Evolutionary conservation across 1,140 invertebrate genomes (phyloP).

Genomic region (Drosophila nikananu): DNA sequence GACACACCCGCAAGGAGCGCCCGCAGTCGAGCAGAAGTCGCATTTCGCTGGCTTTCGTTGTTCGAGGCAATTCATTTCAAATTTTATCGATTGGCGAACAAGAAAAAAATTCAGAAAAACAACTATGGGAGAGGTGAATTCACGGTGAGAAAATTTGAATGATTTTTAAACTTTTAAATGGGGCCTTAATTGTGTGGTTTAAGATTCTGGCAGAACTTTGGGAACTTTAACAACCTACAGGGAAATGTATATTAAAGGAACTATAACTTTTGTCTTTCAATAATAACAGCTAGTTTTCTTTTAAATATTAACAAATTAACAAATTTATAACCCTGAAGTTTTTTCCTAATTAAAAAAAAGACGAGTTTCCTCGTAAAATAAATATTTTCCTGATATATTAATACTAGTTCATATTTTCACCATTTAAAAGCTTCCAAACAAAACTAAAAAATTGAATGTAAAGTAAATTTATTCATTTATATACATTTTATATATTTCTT

Average conservation of each 20-base stretch:
- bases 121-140: constrained; percentile 9
- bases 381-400: neutral
- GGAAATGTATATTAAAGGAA: neutral
- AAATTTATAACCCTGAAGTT: neutral
- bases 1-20: constrained; percentile 65
- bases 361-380: neutral
- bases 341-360: neutral
- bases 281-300: neutral
- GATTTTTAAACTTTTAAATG: neutral
- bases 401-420: neutral
- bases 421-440: neutral
- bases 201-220: neutral
- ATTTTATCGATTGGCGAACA: constrained; percentile 76
- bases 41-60: constrained; percentile 67
- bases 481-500: neutral
- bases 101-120: constrained; percentile 41
- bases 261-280: neutral
- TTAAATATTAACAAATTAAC: neutral
- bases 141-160: constrained; percentile 2
- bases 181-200: neutral
- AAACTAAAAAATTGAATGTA: neutral
- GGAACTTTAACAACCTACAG: neutral
- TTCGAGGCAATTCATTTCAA: constrained; percentile 65
- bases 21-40: constrained; percentile 71
- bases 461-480: neutral